A percentile compares a stretch with the other conserved stretches of the same genome.
Evolutionary conservation across 1,140 invertebrate species (phyloP).

Genomic region (Drosophila orena): DNA sequence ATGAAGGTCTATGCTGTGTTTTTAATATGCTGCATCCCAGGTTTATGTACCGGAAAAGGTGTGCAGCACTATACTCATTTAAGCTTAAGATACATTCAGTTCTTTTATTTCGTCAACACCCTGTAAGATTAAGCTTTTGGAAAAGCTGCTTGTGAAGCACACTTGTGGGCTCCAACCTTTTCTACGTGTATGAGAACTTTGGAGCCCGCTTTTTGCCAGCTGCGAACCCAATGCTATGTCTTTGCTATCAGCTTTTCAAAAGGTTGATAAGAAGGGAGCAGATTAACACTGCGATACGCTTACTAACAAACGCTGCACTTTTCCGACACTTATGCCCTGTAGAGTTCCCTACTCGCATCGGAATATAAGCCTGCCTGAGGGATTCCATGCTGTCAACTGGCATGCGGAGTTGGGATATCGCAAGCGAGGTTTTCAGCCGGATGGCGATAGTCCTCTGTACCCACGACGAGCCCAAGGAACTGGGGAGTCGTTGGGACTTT

Average conservation of each 20-base stretch:
- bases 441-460: constrained; percentile 81
- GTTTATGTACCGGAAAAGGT: constrained; percentile 87
- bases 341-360: constrained; percentile 51
- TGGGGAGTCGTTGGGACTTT: constrained; percentile 89
- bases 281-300: too few species aligned
- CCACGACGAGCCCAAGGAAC: constrained; percentile 87
- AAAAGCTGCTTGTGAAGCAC: not conserved
- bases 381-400: constrained; percentile 87
- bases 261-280: too few species aligned
- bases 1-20: constrained; percentile 93
- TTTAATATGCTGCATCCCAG: constrained; percentile 90
- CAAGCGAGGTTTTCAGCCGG: constrained; percentile 81
- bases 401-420: constrained; percentile 89
- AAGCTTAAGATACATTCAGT: too few species aligned
- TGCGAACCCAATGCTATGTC: not conserved
- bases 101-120: not conserved
- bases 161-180: not conserved
- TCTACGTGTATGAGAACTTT: not conserved
- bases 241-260: not conserved
- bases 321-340: not conserved
- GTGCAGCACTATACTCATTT: not conserved
- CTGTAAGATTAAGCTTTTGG: not conserved
- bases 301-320: not conserved
- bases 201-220: not conserved
- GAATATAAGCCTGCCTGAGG: constrained; percentile 25